A percentile compares a stretch with the other conserved stretches of the same genome.
Evolutionary conservation across 2,888 invertebrate species (phyloP).

Genomic region (Hypomecis atomaria): DNA sequence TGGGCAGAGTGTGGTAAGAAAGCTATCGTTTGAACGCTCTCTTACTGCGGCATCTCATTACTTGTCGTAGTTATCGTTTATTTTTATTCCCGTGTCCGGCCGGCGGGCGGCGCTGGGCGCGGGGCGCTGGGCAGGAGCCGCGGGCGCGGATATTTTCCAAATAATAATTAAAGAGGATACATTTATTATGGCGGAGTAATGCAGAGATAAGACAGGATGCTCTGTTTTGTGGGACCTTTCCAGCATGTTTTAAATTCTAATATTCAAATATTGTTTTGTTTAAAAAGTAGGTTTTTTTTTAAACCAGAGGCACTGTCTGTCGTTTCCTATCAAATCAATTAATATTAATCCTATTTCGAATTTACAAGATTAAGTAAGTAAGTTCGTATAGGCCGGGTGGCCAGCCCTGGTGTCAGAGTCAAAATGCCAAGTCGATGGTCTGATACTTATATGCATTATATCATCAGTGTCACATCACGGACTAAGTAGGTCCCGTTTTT

Average conservation of each 20-base stretch:
- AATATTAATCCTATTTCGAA: too few relatives aligned
- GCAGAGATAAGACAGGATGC: conserved; percentile 63
- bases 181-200: conserved; percentile 79
- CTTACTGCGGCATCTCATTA: not conserved
- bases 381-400: too few relatives aligned
- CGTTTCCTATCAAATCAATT: too few relatives aligned
- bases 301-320: not conserved
- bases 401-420: too few relatives aligned
- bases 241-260: not conserved
- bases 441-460: too few relatives aligned
- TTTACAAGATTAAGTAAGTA: too few relatives aligned
- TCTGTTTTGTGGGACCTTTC: conserved; percentile 33
- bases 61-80: not conserved
- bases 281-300: not conserved
- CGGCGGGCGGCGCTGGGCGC: conserved; percentile 22
- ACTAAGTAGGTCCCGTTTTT: too few relatives aligned
- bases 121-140: conserved; percentile 48
- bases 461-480: too few relatives aligned
- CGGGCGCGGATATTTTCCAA: conserved; percentile 82
- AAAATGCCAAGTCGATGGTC: too few relatives aligned
- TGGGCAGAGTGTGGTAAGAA: too few relatives aligned
- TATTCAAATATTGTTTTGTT: too few relatives aligned
- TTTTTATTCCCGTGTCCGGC: conserved; percentile 18
- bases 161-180: conserved; percentile 84
- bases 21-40: too few relatives aligned